Evolutionary conservation across 2,888 invertebrate species (phyloP), one percentile per base, ranked within the genome.

Genomic region (Ennomos fuscantarius): DNA sequence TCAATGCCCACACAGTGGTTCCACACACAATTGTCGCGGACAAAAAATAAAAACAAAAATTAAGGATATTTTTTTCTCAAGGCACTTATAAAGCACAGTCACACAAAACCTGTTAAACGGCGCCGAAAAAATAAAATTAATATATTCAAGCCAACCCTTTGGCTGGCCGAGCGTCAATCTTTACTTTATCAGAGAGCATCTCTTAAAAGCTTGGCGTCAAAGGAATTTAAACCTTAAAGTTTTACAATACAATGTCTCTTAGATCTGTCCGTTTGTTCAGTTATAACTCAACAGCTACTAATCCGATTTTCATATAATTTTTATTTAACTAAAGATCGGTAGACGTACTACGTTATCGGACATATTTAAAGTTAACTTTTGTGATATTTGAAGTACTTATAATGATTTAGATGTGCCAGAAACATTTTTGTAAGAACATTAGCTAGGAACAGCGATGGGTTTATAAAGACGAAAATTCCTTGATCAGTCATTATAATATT

Each of bases 91-190:
- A 68, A 64, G 66, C 69, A 69, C 66, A 70, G 66, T 57, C 66
- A 69, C 68, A 70, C 69, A 63, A 72, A 76, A 77, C 71, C 69
- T 68, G 72, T 69, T 65, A 72, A 70, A 73, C 53, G 70, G 72
- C 72, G 73, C 70, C 69, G 73, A 64, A 74, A 78, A 79, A 79
- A 76, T 76, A 76, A 81, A 81, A 83, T 82, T 74, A 81, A 82
- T 77, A 73, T 79, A 81, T 82, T 80, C 79, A 72, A 72, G 72
- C 71, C 72, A 74, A 70, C 72, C 76, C 79, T 74, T 74, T 70
- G 65, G 47, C 63, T 63, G 65, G 68, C 70, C 66, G 60, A 66
- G 74, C 74, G 71, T 74, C 74, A 83, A 82, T 81, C 78, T 69
- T 60, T n/a, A 9, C 70, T 74, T 78, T 76, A 79, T 79, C 76